A percentile compares a stretch with the other conserved stretches of the same genome.
Evolutionary conservation across 2,888 invertebrate species (phyloP).

Genomic region (Eilema sororculum): DNA sequence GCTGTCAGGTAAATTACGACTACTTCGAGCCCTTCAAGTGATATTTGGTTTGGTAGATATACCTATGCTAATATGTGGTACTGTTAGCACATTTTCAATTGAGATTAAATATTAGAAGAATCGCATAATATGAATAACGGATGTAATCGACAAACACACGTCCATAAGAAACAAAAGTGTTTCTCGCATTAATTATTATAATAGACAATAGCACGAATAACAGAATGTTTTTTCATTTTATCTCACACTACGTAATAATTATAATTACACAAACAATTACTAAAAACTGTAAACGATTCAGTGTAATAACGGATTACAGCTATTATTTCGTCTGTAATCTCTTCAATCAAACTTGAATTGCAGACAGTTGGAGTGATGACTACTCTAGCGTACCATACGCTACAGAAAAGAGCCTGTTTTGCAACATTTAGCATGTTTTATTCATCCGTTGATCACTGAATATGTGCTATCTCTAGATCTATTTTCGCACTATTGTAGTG

Average conservation of each 20-base stretch:
- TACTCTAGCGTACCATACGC: constrained; percentile 45
- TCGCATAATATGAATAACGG: too few relatives aligned
- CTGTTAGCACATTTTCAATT: too few relatives aligned
- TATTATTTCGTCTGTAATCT: constrained; percentile 25
- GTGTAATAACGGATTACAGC: background rate
- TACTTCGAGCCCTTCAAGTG: too few relatives aligned
- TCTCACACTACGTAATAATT: constrained; percentile 13
- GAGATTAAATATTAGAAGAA: too few relatives aligned
- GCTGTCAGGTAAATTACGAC: too few relatives aligned
- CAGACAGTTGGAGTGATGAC: constrained; percentile 50
- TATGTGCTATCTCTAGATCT: constrained; percentile 42
- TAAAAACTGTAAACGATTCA: background rate
- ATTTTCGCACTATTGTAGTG: constrained; percentile 43
- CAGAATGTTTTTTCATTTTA: constrained; percentile 3
- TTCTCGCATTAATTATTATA: background rate
- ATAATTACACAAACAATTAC: constrained; percentile 13
- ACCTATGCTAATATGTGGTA: too few relatives aligned
- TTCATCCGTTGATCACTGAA: constrained; percentile 38
- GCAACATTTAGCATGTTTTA: constrained; percentile 47
- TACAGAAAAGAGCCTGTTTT: constrained; percentile 45
- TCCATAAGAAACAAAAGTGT: background rate
- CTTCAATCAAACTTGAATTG: constrained; percentile 50
- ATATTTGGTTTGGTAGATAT: too few relatives aligned
- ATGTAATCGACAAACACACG: too few relatives aligned
- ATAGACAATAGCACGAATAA: constrained; percentile 7